These are phyloP conservation scores for Butorides virescens DNA, from an alignment of 2,113 vertebrate species.

Conservation along the genomic window DNA sequence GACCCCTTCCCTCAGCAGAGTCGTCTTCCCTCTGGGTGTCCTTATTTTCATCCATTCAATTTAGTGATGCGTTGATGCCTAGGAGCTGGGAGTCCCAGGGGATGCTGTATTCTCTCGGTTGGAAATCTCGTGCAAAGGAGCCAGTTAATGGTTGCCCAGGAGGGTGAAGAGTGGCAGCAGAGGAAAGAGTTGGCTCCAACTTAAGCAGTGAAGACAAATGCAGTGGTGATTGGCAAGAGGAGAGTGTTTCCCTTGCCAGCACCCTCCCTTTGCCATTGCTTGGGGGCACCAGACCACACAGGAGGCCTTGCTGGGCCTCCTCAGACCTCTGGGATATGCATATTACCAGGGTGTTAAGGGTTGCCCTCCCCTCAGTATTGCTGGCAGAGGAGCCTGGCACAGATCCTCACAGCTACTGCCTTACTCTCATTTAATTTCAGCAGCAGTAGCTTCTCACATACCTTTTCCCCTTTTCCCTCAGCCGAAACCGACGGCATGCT, in stretches of 20 bases:
- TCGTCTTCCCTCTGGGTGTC: not conserved
- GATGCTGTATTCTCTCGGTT: not conserved
- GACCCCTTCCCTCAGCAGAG: not conserved
- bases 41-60: not conserved
- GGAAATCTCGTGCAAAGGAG: not conserved
- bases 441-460: not conserved
- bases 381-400: not conserved
- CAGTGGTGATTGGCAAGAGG: not conserved
- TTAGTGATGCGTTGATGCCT: not conserved
- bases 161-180: not conserved
- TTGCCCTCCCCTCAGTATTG: not conserved
- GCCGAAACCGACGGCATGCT: not conserved
- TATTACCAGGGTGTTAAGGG: not conserved
- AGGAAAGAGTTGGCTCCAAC: not conserved
- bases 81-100: not conserved
- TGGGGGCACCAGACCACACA: conserved; percentile 20
- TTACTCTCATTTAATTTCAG: not conserved
- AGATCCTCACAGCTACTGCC: not conserved
- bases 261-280: not conserved
- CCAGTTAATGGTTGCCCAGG: not conserved
- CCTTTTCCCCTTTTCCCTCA: not conserved
- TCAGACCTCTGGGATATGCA: not conserved
- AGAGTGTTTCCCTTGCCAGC: not conserved
- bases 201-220: not conserved
- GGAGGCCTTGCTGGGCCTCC: not conserved